Conservation (phyloP, 2,113 vertebrate genomes). For the Coptodon rendalli region DNA sequence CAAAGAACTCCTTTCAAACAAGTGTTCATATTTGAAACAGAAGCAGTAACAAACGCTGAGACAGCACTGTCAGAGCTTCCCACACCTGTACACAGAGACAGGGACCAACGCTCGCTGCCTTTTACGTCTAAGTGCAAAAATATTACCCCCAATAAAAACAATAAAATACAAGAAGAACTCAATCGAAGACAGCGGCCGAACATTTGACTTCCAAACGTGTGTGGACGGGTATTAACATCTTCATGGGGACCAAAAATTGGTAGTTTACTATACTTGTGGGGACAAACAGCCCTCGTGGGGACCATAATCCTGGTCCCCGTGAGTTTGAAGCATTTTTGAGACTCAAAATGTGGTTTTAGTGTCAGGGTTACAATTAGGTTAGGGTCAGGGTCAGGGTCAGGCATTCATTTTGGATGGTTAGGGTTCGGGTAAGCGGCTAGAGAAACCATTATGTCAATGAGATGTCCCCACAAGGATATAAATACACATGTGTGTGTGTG, state of each 20-base stretch:
- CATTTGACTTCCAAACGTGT: not conserved
- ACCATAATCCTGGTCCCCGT: rapidly evolving
- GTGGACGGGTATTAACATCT: not conserved
- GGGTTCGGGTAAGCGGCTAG: not conserved
- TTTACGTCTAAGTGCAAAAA: not conserved
- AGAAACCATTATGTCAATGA: not conserved
- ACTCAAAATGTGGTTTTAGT: not conserved
- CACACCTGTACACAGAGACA: not conserved
- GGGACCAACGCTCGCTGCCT: not conserved
- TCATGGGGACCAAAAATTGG: not conserved
- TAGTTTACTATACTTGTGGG: not conserved
- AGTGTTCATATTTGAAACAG: not conserved
- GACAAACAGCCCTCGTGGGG: not conserved
- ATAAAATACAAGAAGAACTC: not conserved
- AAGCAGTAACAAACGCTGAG: not conserved
- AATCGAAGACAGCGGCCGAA: not conserved
- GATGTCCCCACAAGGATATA: not conserved
- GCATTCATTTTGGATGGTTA: not conserved
- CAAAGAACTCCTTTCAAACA: not conserved
- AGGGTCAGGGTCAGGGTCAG: rapidly evolving
- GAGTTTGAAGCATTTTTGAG: not conserved
- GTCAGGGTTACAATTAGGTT: not conserved
- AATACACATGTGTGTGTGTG: not conserved
- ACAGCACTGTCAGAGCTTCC: not conserved
- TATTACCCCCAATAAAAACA: not conserved